Percentiles rank a stretch among this genome's conserved stretches.
phyloP scores from a whole-genome alignment of 2,797 vertebrate genomes.

The Gymnocypris eckloni region DNA sequence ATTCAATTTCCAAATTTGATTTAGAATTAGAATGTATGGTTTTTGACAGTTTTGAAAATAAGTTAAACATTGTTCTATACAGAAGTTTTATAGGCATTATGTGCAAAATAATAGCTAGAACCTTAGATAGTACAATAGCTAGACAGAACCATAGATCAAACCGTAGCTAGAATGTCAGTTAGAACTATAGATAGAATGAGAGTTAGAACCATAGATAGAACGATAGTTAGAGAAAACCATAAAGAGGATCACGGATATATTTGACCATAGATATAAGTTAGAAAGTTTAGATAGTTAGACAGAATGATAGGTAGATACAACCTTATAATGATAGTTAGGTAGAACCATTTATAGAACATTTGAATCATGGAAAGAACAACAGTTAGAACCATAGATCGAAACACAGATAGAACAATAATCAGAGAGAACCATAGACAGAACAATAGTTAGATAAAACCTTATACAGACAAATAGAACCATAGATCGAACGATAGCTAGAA shows the following conservation, averaged over 20 bases:
- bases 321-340: too few relatives aligned
- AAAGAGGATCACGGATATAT: not conserved
- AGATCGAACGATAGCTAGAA: not conserved
- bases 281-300: too few relatives aligned
- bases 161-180: not conserved
- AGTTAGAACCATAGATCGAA: too few relatives aligned
- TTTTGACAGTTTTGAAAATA: constrained; percentile 2
- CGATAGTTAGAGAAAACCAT: not conserved
- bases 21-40: not conserved
- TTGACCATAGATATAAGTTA: too few relatives aligned
- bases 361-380: too few relatives aligned
- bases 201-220: not conserved
- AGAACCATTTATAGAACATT: too few relatives aligned
- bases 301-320: not conserved
- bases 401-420: too few relatives aligned
- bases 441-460: too few relatives aligned
- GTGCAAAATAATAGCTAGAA: not conserved
- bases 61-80: not conserved
- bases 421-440: too few relatives aligned
- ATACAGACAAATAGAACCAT: not conserved
- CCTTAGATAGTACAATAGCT: not conserved
- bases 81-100: not conserved
- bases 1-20: not conserved
- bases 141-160: not conserved
- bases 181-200: not conserved